Base-by-base conservation (phyloP, 2,888 invertebrate species). In the Andrena camellia region DNA sequence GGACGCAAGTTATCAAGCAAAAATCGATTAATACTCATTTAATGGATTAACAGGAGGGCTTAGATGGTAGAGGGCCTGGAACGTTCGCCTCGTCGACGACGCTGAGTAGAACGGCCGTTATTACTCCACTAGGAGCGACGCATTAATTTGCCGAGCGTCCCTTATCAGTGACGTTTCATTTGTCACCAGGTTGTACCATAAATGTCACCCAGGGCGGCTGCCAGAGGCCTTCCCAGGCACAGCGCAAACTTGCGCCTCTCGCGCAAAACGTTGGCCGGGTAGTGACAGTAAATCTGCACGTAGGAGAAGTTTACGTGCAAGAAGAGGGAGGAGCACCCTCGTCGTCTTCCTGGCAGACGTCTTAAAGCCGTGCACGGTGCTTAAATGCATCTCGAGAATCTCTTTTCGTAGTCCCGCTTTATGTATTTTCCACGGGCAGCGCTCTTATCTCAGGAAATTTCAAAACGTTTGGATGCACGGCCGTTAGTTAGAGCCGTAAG, bases 81-180 rank as follows among this genome's bases (percentile, higher is more conserved):
- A 68, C 74, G 50, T 75, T 76, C 60, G 71, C 70, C 76, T 74
- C 71, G 67, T 82, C 81, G 71, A 67, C 78, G 59, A 42, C 67
- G 63, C 50, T 66, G 71, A 75, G 71, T 62, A 69, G 73, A 78
- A 48, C 54, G 66, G 33, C 35, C 73, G 81, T 89, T 89, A 89
- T 89, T 89, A 88, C 84, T 87, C 82, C 67, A 74, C 48, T 77
- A 74, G 74, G 71, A 85, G 81, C 78, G 83, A 81, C 83, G 87
- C 86, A 89, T 90, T 90, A 91, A 91, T 91, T 91, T 91, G 86
- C 88, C 86, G 86, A 82, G 86, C 90, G 87, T 91, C 91, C 88
- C 90, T 92, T 92, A 92, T 92, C 91, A 91, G 91, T 91, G 92
- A 92, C 92, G 86, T 92, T 92, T 92, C 92, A 92, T 92, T 92